These are phyloP conservation scores for Drosophila barbarae DNA, from an alignment of 2,888 invertebrate species.

Conservation along the genomic window DNA sequence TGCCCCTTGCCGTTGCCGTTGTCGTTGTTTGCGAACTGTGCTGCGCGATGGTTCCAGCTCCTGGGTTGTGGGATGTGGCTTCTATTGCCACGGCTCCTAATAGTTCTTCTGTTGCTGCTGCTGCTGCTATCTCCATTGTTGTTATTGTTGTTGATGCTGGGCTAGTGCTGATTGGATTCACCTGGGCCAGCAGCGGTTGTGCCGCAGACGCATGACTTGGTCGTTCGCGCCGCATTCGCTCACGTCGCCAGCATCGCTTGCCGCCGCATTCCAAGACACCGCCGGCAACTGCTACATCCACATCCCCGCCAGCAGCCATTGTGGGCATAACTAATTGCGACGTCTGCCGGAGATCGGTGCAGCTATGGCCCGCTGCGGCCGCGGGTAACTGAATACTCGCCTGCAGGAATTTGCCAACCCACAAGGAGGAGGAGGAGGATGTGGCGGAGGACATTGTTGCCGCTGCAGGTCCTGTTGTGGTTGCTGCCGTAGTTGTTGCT, in stretches of 20 bases:
- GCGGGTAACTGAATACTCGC: constrained; percentile 54
- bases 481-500: constrained; percentile 20
- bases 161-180: constrained; percentile 57
- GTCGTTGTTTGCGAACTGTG: constrained; percentile 72
- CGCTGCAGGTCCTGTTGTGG: constrained; percentile 38
- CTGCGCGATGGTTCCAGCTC: constrained; percentile 28
- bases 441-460: constrained; percentile 39
- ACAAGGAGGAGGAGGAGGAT: constrained; percentile 13
- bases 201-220: constrained; percentile 57
- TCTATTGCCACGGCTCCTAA: background rate
- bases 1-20: constrained; percentile 46
- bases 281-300: constrained; percentile 1
- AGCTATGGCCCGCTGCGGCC: constrained; percentile 43
- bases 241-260: constrained; percentile 62
- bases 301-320: constrained; percentile 53
- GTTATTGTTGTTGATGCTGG: constrained; percentile 24
- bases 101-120: constrained; percentile 18
- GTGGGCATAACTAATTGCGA: constrained; percentile 75
- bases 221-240: constrained; percentile 54
- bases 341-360: constrained; percentile 64
- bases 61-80: constrained; percentile 15
- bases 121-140: constrained; percentile 17
- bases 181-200: constrained; percentile 43
- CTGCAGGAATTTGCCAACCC: constrained; percentile 58
- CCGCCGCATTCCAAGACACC: constrained; percentile 50